Evolutionary conservation across 2,797 vertebrate genomes (phyloP).

Genomic region (Heliangelus exortis): DNA sequence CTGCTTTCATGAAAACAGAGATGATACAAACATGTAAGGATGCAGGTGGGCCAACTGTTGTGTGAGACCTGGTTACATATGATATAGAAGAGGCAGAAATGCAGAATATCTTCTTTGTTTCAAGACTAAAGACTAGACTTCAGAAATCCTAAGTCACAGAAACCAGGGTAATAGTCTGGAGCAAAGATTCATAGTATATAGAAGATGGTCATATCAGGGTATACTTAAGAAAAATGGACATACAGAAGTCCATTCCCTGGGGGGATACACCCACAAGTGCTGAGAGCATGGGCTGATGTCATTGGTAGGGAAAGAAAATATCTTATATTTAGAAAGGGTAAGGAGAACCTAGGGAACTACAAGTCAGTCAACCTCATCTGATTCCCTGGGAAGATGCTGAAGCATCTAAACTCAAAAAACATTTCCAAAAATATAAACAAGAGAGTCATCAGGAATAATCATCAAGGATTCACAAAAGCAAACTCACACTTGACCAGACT

Average conservation of each 20-base stretch:
- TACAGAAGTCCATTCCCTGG: no score
- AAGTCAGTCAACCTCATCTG: background rate
- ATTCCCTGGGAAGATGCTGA: background rate
- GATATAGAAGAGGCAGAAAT: background rate
- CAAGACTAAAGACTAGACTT: no score
- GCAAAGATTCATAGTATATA: no score
- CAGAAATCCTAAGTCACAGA: no score
- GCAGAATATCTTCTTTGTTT: no score
- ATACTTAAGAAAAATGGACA: no score
- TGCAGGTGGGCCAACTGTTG: background rate
- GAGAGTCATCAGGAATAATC: background rate
- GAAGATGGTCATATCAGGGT: no score
- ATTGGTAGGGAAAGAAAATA: background rate
- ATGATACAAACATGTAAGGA: background rate
- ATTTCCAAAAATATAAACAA: background rate
- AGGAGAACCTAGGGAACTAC: background rate
- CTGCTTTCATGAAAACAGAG: background rate
- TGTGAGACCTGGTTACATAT: background rate
- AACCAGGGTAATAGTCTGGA: no score
- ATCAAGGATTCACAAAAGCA: background rate
- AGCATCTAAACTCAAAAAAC: background rate
- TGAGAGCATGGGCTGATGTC: no score
- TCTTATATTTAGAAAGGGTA: background rate
- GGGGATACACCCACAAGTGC: no score
- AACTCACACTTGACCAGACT: background rate